phyloP scores from a whole-genome alignment of 1,140 invertebrate species.

The Caenorhabditis latens region DNA sequence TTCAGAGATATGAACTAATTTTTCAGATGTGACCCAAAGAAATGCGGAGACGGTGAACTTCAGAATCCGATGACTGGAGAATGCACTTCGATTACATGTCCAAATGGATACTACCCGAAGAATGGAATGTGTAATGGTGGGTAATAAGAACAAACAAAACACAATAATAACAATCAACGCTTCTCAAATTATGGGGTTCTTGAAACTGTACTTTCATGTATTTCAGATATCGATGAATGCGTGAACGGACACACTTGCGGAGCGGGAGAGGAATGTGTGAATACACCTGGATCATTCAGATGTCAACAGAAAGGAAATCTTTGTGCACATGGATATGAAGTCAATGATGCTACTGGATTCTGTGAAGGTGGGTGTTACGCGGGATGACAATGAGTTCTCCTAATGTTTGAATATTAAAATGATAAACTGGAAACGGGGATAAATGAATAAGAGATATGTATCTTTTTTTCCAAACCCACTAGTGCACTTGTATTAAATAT shows the following conservation, averaged over 20 bases:
- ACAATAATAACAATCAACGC: not conserved
- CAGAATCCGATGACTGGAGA: conserved; percentile 74
- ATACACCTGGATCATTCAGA: conserved; percentile 85
- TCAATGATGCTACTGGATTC: conserved; percentile 74
- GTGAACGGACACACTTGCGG: conserved; percentile 81
- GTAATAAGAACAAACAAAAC: not conserved
- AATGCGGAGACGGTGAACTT: conserved; percentile 79
- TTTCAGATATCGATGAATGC: conserved; percentile 89
- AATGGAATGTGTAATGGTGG: conserved; percentile 80
- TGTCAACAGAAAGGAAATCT: conserved; percentile 76
- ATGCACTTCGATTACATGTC: conserved; percentile 79
- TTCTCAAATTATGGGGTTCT: too few species aligned
- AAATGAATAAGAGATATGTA: too few species aligned
- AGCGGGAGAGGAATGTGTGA: conserved; percentile 87
- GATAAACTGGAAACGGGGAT: not conserved
- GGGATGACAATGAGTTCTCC: too few species aligned
- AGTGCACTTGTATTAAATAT: too few species aligned
- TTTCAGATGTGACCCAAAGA: conserved; percentile 81
- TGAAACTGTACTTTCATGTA: not conserved
- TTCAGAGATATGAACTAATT: not conserved
- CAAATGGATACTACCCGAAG: conserved; percentile 79
- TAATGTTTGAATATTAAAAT: not conserved
- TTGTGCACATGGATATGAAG: conserved; percentile 72
- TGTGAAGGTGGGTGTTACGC: conserved; percentile 69
- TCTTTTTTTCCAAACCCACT: too few species aligned